A percentile compares a stretch with the other conserved stretches of the same genome.
phyloP scores from a whole-genome alignment of 2,888 invertebrate genomes.

The Rhorus exstirpatorius region DNA sequence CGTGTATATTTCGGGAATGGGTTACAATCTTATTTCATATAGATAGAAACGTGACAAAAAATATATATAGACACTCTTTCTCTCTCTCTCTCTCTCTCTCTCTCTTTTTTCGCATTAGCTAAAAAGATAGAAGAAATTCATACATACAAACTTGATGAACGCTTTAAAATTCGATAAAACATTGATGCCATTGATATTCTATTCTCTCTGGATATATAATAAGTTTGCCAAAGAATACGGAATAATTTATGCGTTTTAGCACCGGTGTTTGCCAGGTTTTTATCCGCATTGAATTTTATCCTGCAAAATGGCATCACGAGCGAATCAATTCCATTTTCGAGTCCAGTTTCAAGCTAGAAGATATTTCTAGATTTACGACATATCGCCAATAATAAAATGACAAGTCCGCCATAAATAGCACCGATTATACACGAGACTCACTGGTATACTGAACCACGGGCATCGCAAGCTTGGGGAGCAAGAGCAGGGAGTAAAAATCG shows the following conservation, averaged over 20 bases:
- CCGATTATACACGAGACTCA: neutral
- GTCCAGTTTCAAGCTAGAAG: too few relatives aligned
- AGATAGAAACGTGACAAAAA: neutral
- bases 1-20: too few relatives aligned
- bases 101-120: neutral
- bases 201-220: slow-evolving; percentile 34
- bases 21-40: too few relatives aligned
- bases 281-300: slow-evolving; percentile 9
- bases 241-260: slow-evolving; percentile 28
- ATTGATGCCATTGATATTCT: neutral
- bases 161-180: slow-evolving; percentile 34
- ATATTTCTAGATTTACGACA: too few relatives aligned
- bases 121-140: neutral
- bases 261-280: neutral
- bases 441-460: neutral
- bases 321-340: neutral
- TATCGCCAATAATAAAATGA: too few relatives aligned
- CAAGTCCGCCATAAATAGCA: too few relatives aligned
- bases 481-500: slow-evolving; percentile 24
- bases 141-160: slow-evolving; percentile 6
- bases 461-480: neutral
- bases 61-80: neutral
- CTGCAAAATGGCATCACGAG: neutral
- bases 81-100: neutral
- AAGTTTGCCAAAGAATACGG: neutral